These are phyloP conservation scores for Sycophila sp. DNA, from an alignment of 1,140 invertebrate genomes.

Conservation along the genomic window DNA sequence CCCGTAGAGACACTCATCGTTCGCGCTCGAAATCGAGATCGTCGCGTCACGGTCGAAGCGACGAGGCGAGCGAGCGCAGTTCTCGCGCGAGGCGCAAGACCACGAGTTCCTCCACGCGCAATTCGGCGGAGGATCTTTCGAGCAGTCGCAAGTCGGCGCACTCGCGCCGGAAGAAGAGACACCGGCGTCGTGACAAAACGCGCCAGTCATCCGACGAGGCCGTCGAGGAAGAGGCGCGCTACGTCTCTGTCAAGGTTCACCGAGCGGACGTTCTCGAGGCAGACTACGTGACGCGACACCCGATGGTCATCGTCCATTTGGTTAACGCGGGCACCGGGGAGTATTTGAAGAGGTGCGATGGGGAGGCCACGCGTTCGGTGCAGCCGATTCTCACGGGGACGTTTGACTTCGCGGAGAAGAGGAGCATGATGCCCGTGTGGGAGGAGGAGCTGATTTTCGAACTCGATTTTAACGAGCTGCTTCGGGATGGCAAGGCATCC, in stretches of 20 bases:
- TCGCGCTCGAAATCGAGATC: slow-evolving; percentile 18
- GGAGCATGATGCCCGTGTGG: slow-evolving; percentile 69
- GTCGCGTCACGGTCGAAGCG: background rate
- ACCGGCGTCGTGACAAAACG: slow-evolving; percentile 40
- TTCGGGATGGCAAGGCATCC: slow-evolving; percentile 56
- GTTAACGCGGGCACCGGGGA: slow-evolving; percentile 53
- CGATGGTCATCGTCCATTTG: slow-evolving; percentile 63
- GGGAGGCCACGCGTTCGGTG: slow-evolving; percentile 28
- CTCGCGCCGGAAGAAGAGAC: slow-evolving; percentile 31
- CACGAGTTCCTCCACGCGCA: slow-evolving; percentile 30
- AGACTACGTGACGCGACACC: slow-evolving; percentile 57
- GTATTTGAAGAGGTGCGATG: slow-evolving; percentile 48
- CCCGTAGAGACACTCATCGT: background rate
- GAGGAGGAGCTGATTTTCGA: slow-evolving; percentile 74
- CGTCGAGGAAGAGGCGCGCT: slow-evolving; percentile 41
- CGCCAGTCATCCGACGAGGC: background rate
- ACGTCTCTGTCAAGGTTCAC: slow-evolving; percentile 55
- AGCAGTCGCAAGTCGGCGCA: background rate
- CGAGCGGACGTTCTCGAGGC: slow-evolving; percentile 52
- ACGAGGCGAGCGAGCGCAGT: slow-evolving; percentile 8
- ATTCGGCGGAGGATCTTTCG: slow-evolving; percentile 28
- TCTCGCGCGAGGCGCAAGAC: slow-evolving; percentile 33
- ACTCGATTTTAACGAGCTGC: slow-evolving; percentile 68
- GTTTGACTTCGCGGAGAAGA: slow-evolving; percentile 58
- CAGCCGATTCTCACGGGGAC: slow-evolving; percentile 55